A percentile compares a stretch with the other conserved stretches of the same genome.
Evolutionary conservation across 2,113 vertebrate species (phyloP).

Genomic region (Gadus macrocephalus): DNA sequence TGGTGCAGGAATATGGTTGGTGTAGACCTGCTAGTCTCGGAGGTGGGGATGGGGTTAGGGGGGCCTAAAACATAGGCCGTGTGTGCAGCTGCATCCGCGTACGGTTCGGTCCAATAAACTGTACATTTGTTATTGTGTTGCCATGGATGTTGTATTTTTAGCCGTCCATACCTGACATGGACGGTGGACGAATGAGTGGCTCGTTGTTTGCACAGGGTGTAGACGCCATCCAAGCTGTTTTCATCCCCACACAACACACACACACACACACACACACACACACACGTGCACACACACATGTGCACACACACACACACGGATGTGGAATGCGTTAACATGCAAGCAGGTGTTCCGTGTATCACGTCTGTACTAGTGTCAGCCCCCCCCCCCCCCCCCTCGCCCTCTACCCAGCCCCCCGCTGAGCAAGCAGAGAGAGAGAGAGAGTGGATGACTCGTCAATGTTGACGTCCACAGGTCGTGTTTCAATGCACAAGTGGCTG

Average conservation of each 20-base stretch:
- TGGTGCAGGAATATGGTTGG: constrained; percentile 71
- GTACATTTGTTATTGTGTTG: constrained; percentile 23
- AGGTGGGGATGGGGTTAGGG: constrained; percentile 60
- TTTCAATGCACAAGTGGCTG: constrained; percentile 19
- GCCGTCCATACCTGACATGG: constrained; percentile 13
- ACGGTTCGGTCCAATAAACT: constrained; percentile 28
- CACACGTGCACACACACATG: not conserved
- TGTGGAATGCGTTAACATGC: not conserved
- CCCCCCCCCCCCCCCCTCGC: not conserved
- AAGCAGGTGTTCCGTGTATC: constrained; percentile 16
- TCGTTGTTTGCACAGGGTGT: constrained; percentile 14
- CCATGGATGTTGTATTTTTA: constrained; percentile 56
- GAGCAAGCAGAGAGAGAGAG: too few species aligned
- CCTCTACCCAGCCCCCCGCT: not conserved
- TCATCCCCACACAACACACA: constrained; percentile 15
- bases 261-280: not conserved
- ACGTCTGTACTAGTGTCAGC: constrained; percentile 9
- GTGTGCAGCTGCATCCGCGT: constrained; percentile 70
- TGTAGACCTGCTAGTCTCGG: constrained; percentile 45
- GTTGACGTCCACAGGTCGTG: constrained; percentile 32
- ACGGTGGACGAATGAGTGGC: constrained; percentile 7
- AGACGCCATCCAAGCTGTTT: not conserved
- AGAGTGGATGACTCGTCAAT: too few species aligned
- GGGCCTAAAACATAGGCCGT: constrained; percentile 61
- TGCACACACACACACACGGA: not conserved